Base-by-base conservation (phyloP, 1,140 invertebrate genomes). In the Colletes latitarsis region DNA sequence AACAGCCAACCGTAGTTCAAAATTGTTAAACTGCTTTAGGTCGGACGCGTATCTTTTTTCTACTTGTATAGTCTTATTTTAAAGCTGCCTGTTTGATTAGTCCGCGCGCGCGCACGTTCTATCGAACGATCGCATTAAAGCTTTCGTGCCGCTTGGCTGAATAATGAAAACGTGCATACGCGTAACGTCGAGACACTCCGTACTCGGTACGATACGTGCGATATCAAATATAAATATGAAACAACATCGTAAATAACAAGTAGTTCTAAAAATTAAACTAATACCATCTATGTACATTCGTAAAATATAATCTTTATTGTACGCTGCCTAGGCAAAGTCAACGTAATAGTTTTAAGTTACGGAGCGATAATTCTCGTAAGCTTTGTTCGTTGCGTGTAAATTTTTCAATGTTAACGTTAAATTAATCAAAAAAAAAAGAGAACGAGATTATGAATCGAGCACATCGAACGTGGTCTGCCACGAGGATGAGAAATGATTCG, bases 191-290 rank as follows among this genome's bases (percentile, higher is more conserved):
- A 63, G n/a, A 67, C 62, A 63, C 49, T 67, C 6, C 5, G 62
- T 76, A 76, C 19, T 21, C 9, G 19, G 43, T 63, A 55, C 14
- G n/a, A 39, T 72, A 63, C 46, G 39, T 60, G 30, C 39, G 21
- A 62, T 41, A 55, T 57, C 39, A 30, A 79, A 72, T 66, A 79
- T 79, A 79, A 79, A 79, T 79, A 79, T 49, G 70, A 79, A 79
- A 73, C 19, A 73, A 73, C 39, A 64, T 73, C 4, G 68, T 63
- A 63, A 53, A 43, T 63, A 79, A 79, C 70, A 63, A 78, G 15
- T 71, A 53, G 12, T 39, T 73, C 52, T 79, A 79, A 73, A 73
- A 73, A 64, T 66, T 79, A 43, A 57, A 73, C 41, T 79, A 79
- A 72, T 39, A 55, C 49, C 72, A 78, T 43, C 57, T 79, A 79